These are phyloP conservation scores for Periophthalmus modestus DNA, from an alignment of 2,113 vertebrate genomes.

Conservation along the genomic window DNA sequence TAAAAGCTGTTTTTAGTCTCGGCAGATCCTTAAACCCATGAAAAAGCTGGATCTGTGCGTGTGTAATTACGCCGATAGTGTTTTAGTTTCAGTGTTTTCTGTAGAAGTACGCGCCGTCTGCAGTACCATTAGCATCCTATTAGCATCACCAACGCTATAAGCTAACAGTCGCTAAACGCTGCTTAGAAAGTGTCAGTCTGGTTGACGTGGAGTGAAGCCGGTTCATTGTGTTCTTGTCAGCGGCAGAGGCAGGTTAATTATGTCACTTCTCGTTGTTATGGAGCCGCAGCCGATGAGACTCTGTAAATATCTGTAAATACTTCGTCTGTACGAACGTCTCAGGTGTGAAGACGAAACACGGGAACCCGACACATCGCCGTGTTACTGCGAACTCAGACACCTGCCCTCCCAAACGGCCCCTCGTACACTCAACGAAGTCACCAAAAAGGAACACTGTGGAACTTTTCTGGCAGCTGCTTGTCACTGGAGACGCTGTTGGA, in stretches of 20 bases:
- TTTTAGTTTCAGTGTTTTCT: not conserved
- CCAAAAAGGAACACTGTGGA: too few relatives aligned
- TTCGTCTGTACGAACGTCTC: not conserved
- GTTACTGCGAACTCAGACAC: not conserved
- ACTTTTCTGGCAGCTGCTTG: too few relatives aligned
- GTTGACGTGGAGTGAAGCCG: not conserved
- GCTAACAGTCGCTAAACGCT: not conserved
- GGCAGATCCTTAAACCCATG: too few relatives aligned
- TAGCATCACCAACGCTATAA: not conserved
- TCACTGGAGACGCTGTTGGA: too few relatives aligned
- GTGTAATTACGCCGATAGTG: too few relatives aligned
- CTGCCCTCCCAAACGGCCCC: not conserved
- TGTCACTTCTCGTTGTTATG: not conserved
- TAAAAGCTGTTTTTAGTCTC: too few relatives aligned
- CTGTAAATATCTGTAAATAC: too few relatives aligned
- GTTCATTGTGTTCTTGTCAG: not conserved
- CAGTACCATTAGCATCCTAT: not conserved
- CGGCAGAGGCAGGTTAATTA: not conserved
- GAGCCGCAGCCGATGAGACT: too few relatives aligned
- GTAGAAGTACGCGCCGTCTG: not conserved
- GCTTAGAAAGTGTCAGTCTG: not conserved
- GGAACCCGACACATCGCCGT: not conserved
- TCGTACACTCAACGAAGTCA: not conserved
- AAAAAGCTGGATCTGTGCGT: too few relatives aligned
- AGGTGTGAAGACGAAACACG: not conserved